Evolutionary conservation across 1,140 invertebrate species (phyloP), one percentile per base, ranked within the genome.

Genomic region (Drosophila dunni): DNA sequence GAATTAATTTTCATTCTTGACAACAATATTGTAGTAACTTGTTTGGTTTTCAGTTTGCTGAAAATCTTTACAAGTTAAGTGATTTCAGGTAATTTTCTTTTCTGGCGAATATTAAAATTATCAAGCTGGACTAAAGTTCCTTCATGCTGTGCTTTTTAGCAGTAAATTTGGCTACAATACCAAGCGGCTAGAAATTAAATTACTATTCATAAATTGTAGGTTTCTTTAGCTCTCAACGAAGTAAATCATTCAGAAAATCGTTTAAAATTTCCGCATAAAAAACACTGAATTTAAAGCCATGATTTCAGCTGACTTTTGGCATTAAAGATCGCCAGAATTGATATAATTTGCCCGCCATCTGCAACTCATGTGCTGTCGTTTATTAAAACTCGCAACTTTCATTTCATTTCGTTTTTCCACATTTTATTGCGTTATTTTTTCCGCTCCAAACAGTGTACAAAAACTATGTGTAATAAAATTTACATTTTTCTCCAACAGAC

Each of bases 371-470:
- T 34, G 29, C 34, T 53, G 24, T 56, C 15, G 36, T 40, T 17
- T 38, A 40, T 56, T 20, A 17, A 40, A 46, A 15, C 6, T n/a
- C 29, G 46, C 11, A 13, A 50, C 11, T 36, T 62, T 17, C 11
- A 20, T 36, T 62, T 17, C 11, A 20, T 36, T 38, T 62, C 13
- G 29, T 36, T 9, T 36, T 13, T 13, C 24, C 24, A 29, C 44
- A 11, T 48, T 63, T 53, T 54, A 36, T 48, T n/a, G 8, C 17
- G 10, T 24, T 67, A 63, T 67, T 70, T 63, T 46, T 36, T 63
- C 29, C 38, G 34, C 15, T 38, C 33, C 33, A 70, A 9, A 70
- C 7, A 29, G 40, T 24, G 13, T 1, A 3, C n/a, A 45, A 61
- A 60, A 61, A 60, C 34, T 46, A 13, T 33, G 34, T 17, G 34